A percentile compares a stretch with the other conserved stretches of the same genome.
phyloP scores from a whole-genome alignment of 1,140 invertebrate species.

The Drosophila lacteicornis region DNA sequence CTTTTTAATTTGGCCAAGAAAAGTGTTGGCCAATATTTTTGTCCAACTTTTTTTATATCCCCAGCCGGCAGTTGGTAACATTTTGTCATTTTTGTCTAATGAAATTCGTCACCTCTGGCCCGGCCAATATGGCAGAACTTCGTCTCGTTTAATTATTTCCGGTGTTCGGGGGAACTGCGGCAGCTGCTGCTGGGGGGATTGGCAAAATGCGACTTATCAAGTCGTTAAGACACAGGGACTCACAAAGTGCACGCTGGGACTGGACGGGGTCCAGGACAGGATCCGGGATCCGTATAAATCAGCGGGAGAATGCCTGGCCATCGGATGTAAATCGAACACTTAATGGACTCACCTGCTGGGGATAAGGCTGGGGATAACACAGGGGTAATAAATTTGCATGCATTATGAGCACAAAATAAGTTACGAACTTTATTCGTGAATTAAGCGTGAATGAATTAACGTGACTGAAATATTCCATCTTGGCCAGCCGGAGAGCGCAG shows the following conservation, averaged over 20 bases:
- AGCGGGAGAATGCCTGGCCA: slow-evolving; percentile 31
- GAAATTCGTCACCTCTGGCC: slow-evolving; percentile 68
- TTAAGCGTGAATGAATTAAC: slow-evolving; percentile 77
- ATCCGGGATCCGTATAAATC: slow-evolving; percentile 49
- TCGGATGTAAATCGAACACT: slow-evolving; percentile 77
- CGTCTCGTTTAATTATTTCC: slow-evolving; percentile 69
- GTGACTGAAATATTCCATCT: slow-evolving; percentile 81
- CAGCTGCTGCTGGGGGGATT: slow-evolving; percentile 21
- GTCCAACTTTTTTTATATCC: slow-evolving; percentile 73
- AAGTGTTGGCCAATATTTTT: slow-evolving; percentile 69
- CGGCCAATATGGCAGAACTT: slow-evolving; percentile 58
- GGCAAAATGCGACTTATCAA: slow-evolving; percentile 60
- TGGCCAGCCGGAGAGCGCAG: slow-evolving; percentile 30
- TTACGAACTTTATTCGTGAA: slow-evolving; percentile 77
- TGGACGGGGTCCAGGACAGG: neutral
- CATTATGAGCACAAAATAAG: slow-evolving; percentile 77
- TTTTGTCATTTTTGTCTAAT: slow-evolving; percentile 58
- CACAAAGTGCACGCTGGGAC: slow-evolving; percentile 55
- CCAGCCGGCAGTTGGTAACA: slow-evolving; percentile 46
- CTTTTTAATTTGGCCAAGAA: slow-evolving; percentile 63
- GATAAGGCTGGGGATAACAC: neutral
- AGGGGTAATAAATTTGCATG: slow-evolving; percentile 70
- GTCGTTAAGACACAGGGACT: slow-evolving; percentile 49
- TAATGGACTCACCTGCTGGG: slow-evolving; percentile 70
- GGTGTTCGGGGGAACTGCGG: slow-evolving; percentile 31